Percentiles rank a stretch among this genome's conserved stretches.
Evolutionary conservation across 2,888 invertebrate species (phyloP).

Genomic region (Cancer borealis): DNA sequence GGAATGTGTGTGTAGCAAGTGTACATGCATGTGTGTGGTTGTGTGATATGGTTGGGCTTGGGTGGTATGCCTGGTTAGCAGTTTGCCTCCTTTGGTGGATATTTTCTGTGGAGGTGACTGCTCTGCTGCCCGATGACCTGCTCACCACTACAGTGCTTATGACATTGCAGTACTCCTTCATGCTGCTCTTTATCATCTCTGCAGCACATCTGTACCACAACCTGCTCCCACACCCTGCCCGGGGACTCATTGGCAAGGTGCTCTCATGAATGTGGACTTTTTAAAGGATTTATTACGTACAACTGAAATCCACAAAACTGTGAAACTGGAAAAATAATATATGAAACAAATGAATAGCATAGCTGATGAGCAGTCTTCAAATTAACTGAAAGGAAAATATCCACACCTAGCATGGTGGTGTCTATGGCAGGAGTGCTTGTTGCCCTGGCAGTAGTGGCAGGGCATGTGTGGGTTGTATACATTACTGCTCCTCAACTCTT

Average conservation of each 20-base stretch:
- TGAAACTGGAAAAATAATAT: neutral
- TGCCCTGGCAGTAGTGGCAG: constrained; percentile 73
- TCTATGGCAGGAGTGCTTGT: constrained; percentile 74
- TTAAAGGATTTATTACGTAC: neutral
- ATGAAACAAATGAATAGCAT: neutral
- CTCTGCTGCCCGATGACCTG: constrained; percentile 69
- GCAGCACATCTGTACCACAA: constrained; percentile 71
- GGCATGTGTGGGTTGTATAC: constrained; percentile 74
- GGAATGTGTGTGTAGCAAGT: constrained; percentile 4
- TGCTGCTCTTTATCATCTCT: constrained; percentile 72
- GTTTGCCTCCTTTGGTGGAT: constrained; percentile 71
- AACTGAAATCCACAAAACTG: neutral
- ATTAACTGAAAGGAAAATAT: neutral
- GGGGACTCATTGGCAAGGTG: constrained; percentile 62
- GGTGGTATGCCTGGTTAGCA: constrained; percentile 68
- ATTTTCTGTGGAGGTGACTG: constrained; percentile 64
- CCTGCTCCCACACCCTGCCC: constrained; percentile 60
- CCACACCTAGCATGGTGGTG: constrained; percentile 70
- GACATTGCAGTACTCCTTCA: constrained; percentile 73
- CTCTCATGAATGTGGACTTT: constrained; percentile 47
- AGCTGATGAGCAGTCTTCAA: neutral
- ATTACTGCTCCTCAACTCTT: constrained; percentile 73
- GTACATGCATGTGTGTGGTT: constrained; percentile 36
- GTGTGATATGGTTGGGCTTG: constrained; percentile 64
- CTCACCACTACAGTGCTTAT: constrained; percentile 70